These are phyloP conservation scores for Callosobruchus maculatus DNA, from an alignment of 2,888 invertebrate species.

Conservation along the genomic window DNA sequence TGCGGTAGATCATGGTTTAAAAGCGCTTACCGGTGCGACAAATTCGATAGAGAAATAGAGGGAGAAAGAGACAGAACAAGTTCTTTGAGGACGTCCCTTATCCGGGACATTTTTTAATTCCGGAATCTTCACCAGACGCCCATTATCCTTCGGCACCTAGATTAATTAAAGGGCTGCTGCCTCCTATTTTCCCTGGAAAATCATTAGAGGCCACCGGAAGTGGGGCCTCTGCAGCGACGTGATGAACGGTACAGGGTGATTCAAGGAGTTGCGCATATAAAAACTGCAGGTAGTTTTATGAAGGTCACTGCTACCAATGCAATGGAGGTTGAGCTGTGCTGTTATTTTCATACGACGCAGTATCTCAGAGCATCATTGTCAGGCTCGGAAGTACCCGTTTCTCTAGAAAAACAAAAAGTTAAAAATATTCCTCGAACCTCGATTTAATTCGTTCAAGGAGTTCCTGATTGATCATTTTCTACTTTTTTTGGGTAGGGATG, in stretches of 20 bases:
- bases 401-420: too few relatives aligned
- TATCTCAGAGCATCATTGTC: too few relatives aligned
- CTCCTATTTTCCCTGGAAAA: neutral
- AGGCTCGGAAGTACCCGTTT: too few relatives aligned
- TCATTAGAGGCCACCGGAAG: neutral
- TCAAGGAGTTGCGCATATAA: neutral
- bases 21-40: neutral
- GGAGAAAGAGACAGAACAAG: neutral
- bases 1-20: neutral
- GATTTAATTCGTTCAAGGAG: too few relatives aligned
- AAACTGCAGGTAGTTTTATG: too few relatives aligned
- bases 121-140: neutral
- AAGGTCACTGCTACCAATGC: too few relatives aligned
- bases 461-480: too few relatives aligned
- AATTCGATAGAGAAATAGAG: neutral
- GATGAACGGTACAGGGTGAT: neutral
- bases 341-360: too few relatives aligned
- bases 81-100: neutral
- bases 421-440: too few relatives aligned
- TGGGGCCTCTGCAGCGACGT: neutral
- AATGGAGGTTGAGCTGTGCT: too few relatives aligned
- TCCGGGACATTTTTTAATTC: neutral
- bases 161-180: neutral
- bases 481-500: too few relatives aligned
- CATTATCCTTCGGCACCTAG: neutral